A percentile compares a stretch with the other conserved stretches of the same genome.
Conservation (phyloP, 1,140 invertebrate species). For the Venturia canescens region DNA sequence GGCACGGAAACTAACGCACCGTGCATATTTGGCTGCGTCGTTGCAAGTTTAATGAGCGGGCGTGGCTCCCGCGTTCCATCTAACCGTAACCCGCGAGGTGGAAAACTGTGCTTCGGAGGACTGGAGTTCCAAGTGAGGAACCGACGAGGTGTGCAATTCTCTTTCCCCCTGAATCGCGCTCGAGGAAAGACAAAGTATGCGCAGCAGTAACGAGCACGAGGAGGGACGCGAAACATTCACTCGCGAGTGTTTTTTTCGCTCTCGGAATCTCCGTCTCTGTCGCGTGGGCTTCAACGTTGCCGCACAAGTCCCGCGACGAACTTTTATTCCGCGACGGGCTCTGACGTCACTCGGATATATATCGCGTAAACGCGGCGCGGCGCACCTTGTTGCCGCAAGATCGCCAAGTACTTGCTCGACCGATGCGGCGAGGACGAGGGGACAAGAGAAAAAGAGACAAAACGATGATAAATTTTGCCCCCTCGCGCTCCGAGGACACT, state of each 20-base stretch:
- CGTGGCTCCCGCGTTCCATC: conserved; percentile 55
- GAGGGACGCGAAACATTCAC: conserved; percentile 1
- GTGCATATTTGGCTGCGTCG: conserved; percentile 17
- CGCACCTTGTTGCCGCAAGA: conserved; percentile 25
- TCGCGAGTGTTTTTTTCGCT: conserved; percentile 14
- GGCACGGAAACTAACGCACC: too few species aligned
- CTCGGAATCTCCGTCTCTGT: neutral
- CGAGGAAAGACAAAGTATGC: neutral
- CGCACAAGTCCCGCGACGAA: neutral
- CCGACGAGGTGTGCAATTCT: neutral
- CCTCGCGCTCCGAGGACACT: too few species aligned
- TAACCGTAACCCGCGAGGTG: conserved; percentile 44
- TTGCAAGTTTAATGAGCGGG: conserved; percentile 61
- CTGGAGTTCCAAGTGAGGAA: conserved; percentile 6
- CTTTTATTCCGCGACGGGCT: neutral
- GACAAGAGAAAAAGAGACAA: neutral
- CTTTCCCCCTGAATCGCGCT: neutral
- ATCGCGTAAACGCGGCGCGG: conserved; percentile 18
- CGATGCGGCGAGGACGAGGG: too few species aligned
- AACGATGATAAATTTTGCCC: neutral
- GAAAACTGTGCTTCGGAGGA: conserved; percentile 25
- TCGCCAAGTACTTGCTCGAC: too few species aligned
- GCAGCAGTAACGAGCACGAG: too few species aligned
- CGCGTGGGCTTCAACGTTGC: neutral
- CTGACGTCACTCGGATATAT: conserved; percentile 31